Evolutionary conservation across 2,797 vertebrate species (phyloP), one percentile per base, ranked within the genome.

Genomic region (Leuciscus waleckii): DNA sequence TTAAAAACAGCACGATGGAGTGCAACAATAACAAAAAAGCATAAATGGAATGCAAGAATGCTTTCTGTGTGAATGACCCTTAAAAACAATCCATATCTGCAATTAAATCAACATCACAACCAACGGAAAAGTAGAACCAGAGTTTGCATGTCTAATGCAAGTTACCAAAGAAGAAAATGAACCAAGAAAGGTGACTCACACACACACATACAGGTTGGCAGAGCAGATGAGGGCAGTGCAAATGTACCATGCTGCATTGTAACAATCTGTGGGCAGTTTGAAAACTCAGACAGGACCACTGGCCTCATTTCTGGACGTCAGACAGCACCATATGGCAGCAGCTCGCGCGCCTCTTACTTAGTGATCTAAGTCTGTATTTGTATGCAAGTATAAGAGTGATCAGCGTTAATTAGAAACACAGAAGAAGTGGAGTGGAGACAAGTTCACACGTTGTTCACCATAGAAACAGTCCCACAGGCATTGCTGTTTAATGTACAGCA

Each of bases 221-320:
- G 87, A 67, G 86, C 19, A 26, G 58, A 86, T 56, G 43, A 78
- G 77, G 77, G 86, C 88, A 87, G 86, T 68, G 54, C 78, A 74
- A 85, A 90, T 89, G 90, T 92, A 89, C 89, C 90, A 1, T 83
- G 19, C 87, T 85, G 89, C 90, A 90, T 86, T 89, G 90, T 91
- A 92, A 92, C 94, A 94, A 93, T 94, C 94, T 92, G 85, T 95
- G 94, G 93, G 92, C 93, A 92, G 93, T 95, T 94, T 95, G 94
- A 95, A 95, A 92, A 91, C 94, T 94, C 92, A 95, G 94, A 94
- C 95, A 96, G 93, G 93, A 93, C 92, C 93, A 93, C 92, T 95
- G 95, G 94, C 95, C 95, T 94, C 95, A 94, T 96, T 96, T 95
- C 93, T 92, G 94, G 93, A 94, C 94, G 95, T 95, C 93, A 95